phyloP scores from a whole-genome alignment of 2,888 invertebrate genomes.

The Agriopis marginaria region DNA sequence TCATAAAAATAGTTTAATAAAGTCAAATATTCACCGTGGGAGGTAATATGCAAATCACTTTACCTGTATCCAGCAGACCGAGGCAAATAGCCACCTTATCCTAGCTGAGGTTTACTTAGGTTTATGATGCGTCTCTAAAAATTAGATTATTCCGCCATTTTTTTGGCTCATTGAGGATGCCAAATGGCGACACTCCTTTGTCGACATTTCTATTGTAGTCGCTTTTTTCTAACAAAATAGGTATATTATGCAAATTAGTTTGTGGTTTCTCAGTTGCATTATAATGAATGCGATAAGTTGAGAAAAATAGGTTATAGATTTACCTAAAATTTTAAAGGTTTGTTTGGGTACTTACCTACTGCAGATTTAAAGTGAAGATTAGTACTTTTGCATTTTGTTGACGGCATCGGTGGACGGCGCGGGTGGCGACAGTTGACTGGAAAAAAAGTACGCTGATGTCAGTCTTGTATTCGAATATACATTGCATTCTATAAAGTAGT shows the following conservation, averaged over 20 bases:
- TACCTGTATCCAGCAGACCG: slow-evolving; percentile 78
- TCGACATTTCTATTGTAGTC: slow-evolving; percentile 49
- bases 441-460: no score
- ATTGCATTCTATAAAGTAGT: no score
- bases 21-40: slow-evolving; percentile 74
- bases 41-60: slow-evolving; percentile 83
- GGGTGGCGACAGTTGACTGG: no score
- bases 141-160: slow-evolving; percentile 70
- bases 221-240: slow-evolving; percentile 31
- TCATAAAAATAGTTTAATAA: slow-evolving; percentile 55
- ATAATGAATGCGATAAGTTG: slow-evolving; percentile 35
- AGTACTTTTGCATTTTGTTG: neutral
- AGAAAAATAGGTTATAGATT: slow-evolving; percentile 34
- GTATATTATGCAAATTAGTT: slow-evolving; percentile 31
- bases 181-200: slow-evolving; percentile 64
- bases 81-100: slow-evolving; percentile 76
- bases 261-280: slow-evolving; percentile 46
- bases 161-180: slow-evolving; percentile 61
- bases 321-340: neutral
- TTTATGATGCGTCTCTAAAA: slow-evolving; percentile 81
- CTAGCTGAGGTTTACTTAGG: slow-evolving; percentile 77
- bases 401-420: neutral
- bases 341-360: slow-evolving; percentile 2
- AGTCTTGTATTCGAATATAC: no score
- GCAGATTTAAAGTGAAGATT: no score